These are phyloP conservation scores for Saccostrea cuccullata DNA, from an alignment of 1,140 invertebrate genomes.

Conservation along the genomic window DNA sequence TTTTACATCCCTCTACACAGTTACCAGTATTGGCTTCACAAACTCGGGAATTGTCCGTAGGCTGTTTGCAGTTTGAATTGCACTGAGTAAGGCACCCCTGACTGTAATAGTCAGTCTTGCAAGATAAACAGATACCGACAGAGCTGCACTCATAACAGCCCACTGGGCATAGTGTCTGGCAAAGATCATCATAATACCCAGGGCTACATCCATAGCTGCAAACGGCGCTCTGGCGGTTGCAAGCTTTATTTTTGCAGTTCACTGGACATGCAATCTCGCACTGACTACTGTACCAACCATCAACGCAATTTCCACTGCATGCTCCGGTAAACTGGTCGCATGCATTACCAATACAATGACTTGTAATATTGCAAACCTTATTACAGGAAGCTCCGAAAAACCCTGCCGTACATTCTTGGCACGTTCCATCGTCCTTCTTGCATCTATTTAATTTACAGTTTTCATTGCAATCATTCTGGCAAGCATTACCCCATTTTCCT, in stretches of 20 bases:
- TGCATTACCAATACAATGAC: conserved; percentile 34
- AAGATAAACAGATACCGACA: not conserved
- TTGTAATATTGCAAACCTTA: conserved; percentile 19
- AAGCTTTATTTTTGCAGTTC: conserved; percentile 12
- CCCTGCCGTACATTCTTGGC: conserved; percentile 33
- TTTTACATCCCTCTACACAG: conserved; percentile 36
- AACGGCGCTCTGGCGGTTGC: conserved; percentile 19
- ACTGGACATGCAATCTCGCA: conserved; percentile 12
- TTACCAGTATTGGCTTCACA: conserved; percentile 21
- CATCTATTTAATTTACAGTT: conserved; percentile 33
- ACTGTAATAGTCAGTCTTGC: conserved; percentile 6
- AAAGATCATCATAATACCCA: conserved; percentile 40
- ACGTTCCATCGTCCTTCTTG: conserved; percentile 24
- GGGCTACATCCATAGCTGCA: conserved; percentile 22
- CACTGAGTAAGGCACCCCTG: conserved; percentile 9
- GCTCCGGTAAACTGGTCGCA: conserved; percentile 14
- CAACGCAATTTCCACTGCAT: conserved; percentile 39
- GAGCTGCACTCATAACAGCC: conserved; percentile 2
- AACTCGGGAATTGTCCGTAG: not conserved
- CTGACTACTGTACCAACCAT: conserved; percentile 30
- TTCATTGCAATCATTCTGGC: conserved; percentile 40
- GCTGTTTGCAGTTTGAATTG: conserved; percentile 28
- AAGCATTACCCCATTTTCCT: conserved; percentile 48
- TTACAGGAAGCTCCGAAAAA: conserved; percentile 46
- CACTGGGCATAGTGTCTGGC: not conserved